A percentile compares a stretch with the other conserved stretches of the same genome.
Evolutionary conservation across 1,140 invertebrate species (phyloP).

Genomic region (Melanaphis sacchari): DNA sequence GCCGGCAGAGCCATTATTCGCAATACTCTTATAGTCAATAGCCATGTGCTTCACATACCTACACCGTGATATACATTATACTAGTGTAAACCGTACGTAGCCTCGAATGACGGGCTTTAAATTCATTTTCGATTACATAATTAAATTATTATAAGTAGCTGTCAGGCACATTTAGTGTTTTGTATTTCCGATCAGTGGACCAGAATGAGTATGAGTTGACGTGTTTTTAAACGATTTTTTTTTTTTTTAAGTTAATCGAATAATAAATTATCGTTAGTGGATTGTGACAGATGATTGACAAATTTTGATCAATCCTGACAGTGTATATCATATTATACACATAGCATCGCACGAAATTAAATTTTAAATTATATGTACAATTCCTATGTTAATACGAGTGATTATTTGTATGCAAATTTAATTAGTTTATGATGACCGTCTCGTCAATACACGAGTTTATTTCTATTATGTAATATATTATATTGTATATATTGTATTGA

Average conservation of each 20-base stretch:
- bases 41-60: neutral
- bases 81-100: neutral
- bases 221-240: neutral
- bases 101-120: neutral
- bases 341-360: neutral
- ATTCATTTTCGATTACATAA: neutral
- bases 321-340: neutral
- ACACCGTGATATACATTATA: neutral
- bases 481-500: too few relatives aligned
- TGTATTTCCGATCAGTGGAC: neutral
- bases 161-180: neutral
- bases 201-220: neutral
- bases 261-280: neutral
- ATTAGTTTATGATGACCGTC: neutral
- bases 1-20: neutral
- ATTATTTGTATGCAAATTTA: neutral
- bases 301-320: neutral
- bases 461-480: neutral
- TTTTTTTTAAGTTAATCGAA: neutral
- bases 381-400: neutral
- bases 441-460: neutral
- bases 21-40: neutral
- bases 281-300: neutral
- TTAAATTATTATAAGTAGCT: constrained; percentile 16
- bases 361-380: neutral